Conservation (phyloP, 2,888 invertebrate genomes). For the Carabus problematicus region DNA sequence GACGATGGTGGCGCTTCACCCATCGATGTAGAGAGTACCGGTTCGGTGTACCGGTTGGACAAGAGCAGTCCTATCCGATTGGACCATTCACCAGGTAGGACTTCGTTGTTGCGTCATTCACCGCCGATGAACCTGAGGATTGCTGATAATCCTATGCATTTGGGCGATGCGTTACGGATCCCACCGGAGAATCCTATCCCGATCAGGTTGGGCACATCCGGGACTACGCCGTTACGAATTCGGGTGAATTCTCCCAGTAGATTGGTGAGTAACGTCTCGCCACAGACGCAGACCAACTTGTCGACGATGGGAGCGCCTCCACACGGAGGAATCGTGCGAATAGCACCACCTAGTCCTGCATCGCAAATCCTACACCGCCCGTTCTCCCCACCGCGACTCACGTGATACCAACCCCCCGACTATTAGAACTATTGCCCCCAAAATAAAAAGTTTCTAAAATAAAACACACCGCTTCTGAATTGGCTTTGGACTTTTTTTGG, state of each 20-base stretch:
- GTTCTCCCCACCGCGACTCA: constrained; percentile 58
- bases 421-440: constrained; percentile 10
- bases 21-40: constrained; percentile 39
- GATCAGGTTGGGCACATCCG: constrained; percentile 52
- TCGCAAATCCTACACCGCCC: constrained; percentile 57
- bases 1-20: constrained; percentile 30
- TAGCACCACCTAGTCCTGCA: constrained; percentile 55
- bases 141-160: constrained; percentile 47
- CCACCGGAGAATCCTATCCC: constrained; percentile 54
- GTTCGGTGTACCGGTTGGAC: constrained; percentile 42
- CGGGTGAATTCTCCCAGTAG: constrained; percentile 54
- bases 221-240: constrained; percentile 56
- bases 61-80: constrained; percentile 52
- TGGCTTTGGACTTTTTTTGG: constrained; percentile 11
- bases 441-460: too few relatives aligned
- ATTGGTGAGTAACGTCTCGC: constrained; percentile 44
- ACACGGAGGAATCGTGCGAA: constrained; percentile 57
- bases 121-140: constrained; percentile 57
- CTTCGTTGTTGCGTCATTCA: constrained; percentile 50
- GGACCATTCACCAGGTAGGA: constrained; percentile 48
- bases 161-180: constrained; percentile 39
- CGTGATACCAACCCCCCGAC: constrained; percentile 56
- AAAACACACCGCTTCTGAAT: constrained; percentile 5
- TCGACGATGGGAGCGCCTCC: constrained; percentile 21
- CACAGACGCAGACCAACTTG: constrained; percentile 44